A percentile compares a stretch with the other conserved stretches of the same genome.
Evolutionary conservation across 64 coral and sea anemone genomes (phyloP).

Genomic region (Hydrozoanthus tunicans): DNA sequence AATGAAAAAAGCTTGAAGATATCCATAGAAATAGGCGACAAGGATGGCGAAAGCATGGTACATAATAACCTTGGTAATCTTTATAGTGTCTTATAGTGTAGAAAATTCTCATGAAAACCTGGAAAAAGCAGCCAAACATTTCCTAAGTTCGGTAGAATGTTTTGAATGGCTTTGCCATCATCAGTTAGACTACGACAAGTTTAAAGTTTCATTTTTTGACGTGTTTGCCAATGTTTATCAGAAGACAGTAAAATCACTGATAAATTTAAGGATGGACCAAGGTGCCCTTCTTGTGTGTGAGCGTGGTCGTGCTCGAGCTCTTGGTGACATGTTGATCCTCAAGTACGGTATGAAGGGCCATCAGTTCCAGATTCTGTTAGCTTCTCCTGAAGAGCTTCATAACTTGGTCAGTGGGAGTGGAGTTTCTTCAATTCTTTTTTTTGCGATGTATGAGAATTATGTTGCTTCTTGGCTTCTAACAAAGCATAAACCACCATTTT

Average conservation of each 20-base stretch:
- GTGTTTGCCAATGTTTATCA: not conserved
- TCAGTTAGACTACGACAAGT: not conserved
- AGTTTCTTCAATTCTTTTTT: not conserved
- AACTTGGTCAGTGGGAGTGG: not conserved
- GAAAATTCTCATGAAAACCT: not conserved
- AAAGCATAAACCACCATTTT: not conserved
- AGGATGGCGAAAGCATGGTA: not conserved
- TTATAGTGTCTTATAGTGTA: not conserved
- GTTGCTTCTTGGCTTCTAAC: not conserved
- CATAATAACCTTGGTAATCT: not conserved
- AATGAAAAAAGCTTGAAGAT: not conserved
- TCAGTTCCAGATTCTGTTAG: not conserved
- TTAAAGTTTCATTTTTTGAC: not conserved
- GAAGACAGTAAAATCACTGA: not conserved
- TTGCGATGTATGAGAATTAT: not conserved
- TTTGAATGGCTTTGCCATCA: not conserved
- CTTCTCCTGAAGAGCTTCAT: not conserved
- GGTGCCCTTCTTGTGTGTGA: not conserved
- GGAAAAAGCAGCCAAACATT: not conserved
- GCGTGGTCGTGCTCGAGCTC: not conserved
- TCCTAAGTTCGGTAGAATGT: not conserved
- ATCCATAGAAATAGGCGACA: not conserved
- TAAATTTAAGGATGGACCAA: not conserved
- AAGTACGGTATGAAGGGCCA: not conserved
- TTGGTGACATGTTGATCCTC: not conserved